These are phyloP conservation scores for Hypomecis atomaria DNA, from an alignment of 2,888 invertebrate genomes.

Conservation along the genomic window DNA sequence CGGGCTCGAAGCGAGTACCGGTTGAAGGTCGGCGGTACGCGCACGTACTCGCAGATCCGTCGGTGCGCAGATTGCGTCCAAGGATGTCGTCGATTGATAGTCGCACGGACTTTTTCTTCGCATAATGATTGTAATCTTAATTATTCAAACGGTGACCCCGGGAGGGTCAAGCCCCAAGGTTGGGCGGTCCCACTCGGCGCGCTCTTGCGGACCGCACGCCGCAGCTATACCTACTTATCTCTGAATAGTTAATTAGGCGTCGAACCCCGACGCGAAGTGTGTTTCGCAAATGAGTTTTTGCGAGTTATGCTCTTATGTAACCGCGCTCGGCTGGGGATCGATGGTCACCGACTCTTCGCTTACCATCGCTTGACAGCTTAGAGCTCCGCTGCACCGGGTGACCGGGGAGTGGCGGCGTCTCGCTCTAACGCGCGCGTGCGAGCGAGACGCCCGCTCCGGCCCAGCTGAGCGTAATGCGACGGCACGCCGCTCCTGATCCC, in stretches of 20 bases:
- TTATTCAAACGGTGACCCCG: slow-evolving; percentile 44
- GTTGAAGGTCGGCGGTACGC: slow-evolving; percentile 1
- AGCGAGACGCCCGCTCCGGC: slow-evolving; percentile 34
- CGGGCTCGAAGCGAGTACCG: too few species aligned
- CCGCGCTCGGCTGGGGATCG: slow-evolving; percentile 40
- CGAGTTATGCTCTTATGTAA: slow-evolving; percentile 50
- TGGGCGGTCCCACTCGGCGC: slow-evolving; percentile 23
- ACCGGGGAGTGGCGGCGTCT: slow-evolving; percentile 33
- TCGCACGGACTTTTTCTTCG: slow-evolving; percentile 37
- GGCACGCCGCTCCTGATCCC: slow-evolving; percentile 38
- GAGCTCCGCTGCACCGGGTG: slow-evolving; percentile 32
- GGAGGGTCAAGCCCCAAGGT: slow-evolving; percentile 46
- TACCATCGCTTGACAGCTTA: slow-evolving; percentile 40
- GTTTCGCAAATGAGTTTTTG: slow-evolving; percentile 58
- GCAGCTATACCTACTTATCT: slow-evolving; percentile 46
- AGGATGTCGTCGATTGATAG: slow-evolving; percentile 27
- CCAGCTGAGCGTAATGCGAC: slow-evolving; percentile 35
- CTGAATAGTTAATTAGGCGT: slow-evolving; percentile 56
- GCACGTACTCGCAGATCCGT: slow-evolving; percentile 16
- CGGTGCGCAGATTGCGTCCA: slow-evolving; percentile 12
- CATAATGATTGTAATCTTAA: slow-evolving; percentile 45
- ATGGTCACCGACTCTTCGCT: slow-evolving; percentile 38
- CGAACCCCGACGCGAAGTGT: slow-evolving; percentile 44
- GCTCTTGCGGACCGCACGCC: slow-evolving; percentile 22
- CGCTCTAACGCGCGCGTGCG: slow-evolving; percentile 35